Evolutionary conservation across 2,797 vertebrate genomes (phyloP), one percentile per base, ranked within the genome.

Genomic region (Salmo trutta): DNA sequence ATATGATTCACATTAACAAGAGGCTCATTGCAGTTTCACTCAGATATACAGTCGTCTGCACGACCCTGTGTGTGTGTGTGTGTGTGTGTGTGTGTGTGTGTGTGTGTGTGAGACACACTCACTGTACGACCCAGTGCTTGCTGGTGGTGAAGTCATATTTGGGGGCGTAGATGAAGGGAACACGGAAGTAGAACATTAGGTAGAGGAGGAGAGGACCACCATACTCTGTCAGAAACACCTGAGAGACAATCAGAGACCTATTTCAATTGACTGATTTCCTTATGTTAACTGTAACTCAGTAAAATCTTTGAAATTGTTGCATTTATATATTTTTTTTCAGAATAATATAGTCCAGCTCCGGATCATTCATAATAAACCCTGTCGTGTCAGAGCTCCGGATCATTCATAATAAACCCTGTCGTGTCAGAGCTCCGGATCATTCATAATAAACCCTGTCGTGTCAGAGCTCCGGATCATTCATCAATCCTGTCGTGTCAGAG

Each of bases 101-200:
- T 71, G 14, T 47, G 36, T 29, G 71, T 54, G 52, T 16, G 70
- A 31, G 73, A n/a, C 33, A 24, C 2, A 56, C 96, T 95, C 81
- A 97, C 96, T 97, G 97, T 31, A 98, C 97, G 6, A 98, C 97
- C 64, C 95, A 95, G 90, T 98, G 96, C 87, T 96, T 94, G 89
- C 97, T 98, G 86, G 96, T 96, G n/a, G 96, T 96, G 86, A 98
- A 97, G 93, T 97, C 96, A 0, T 97, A 95, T 92, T 96, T 97
- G 70, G 94, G 90, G 0, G 95, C 93, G 1, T 98, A 98, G 89
- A 98, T 96, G 88, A 98, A 96, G 12, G 97, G 97, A 47, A 97
- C 96, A 14, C 97, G 94, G 91, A 98, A 98, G 89, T 98, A 98
- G 88, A 98, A 98, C 85, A 98, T 92, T 88, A 98, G 93, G 77